Conservation (phyloP, 2,797 vertebrate species). For the Sphenodon punctatus region DNA sequence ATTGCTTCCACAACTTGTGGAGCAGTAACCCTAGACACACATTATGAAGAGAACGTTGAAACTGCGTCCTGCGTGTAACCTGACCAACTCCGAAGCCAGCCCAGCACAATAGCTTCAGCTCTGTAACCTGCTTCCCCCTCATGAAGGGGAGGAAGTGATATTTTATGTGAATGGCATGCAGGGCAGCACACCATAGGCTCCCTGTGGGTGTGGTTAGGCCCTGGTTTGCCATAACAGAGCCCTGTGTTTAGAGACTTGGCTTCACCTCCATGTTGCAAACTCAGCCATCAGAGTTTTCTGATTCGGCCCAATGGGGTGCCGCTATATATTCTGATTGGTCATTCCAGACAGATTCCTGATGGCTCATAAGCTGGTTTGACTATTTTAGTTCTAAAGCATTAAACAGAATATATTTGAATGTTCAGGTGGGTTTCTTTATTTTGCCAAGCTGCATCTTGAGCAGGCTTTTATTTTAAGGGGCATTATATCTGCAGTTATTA, state of each 20-base stretch:
- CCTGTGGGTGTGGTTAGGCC: not conserved
- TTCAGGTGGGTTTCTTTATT: not conserved
- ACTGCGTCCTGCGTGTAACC: not conserved
- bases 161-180: no score
- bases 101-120: not conserved
- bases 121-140: not conserved
- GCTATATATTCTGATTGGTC: not conserved
- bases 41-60: not conserved
- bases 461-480: not conserved
- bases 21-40: no score
- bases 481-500: not conserved
- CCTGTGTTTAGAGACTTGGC: not conserved
- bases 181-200: no score
- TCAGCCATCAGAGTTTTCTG: not conserved
- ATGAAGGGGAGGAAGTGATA: not conserved
- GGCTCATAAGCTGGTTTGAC: not conserved
- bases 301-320: not conserved
- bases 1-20: no score
- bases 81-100: not conserved
- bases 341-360: not conserved
- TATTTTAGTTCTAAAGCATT: not conserved
- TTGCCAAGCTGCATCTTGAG: not conserved
- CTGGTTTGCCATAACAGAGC: not conserved
- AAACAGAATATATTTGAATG: not conserved
- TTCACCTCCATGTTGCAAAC: conserved; percentile 26